phyloP scores from a whole-genome alignment of 2,888 invertebrate species.

The Pomacea canaliculata region DNA sequence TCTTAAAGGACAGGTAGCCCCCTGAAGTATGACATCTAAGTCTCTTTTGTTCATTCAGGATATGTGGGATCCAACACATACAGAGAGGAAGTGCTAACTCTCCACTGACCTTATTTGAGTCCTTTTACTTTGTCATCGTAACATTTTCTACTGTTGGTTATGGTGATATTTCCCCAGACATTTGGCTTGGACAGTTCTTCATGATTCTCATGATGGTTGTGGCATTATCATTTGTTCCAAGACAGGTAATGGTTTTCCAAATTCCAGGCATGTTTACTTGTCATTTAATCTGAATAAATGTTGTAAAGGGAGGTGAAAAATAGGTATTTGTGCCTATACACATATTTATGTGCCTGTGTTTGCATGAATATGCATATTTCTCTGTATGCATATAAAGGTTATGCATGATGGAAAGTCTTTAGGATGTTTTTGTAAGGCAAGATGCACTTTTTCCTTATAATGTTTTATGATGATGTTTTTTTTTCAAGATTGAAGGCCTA shows the following conservation, averaged over 20 bases:
- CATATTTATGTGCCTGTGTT: no score
- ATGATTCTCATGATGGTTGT: conserved; percentile 56
- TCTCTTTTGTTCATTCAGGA: conserved; percentile 75
- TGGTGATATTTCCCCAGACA: conserved; percentile 61
- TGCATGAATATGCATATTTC: no score
- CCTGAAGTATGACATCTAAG: no score
- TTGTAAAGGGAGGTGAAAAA: neutral
- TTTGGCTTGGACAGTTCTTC: conserved; percentile 53
- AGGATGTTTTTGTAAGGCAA: no score
- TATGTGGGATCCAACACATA: conserved; percentile 97
- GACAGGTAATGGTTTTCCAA: conserved; percentile 40
- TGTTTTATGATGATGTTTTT: neutral
- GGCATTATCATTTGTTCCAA: conserved; percentile 51
- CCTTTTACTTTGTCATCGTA: conserved; percentile 96
- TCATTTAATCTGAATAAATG: neutral
- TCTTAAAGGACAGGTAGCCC: no score
- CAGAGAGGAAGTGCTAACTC: conserved; percentile 83
- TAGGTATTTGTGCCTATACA: neutral
- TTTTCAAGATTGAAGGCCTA: conserved; percentile 89
- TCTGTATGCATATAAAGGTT: no score
- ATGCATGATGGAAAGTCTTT: no score
- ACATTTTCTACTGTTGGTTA: conserved; percentile 77
- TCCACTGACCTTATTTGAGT: conserved; percentile 92
- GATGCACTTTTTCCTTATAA: neutral
- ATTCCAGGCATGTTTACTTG: neutral